A percentile compares a stretch with the other conserved stretches of the same genome.
phyloP scores from a whole-genome alignment of 2,113 vertebrate genomes.

The Clarias magur region DNA sequence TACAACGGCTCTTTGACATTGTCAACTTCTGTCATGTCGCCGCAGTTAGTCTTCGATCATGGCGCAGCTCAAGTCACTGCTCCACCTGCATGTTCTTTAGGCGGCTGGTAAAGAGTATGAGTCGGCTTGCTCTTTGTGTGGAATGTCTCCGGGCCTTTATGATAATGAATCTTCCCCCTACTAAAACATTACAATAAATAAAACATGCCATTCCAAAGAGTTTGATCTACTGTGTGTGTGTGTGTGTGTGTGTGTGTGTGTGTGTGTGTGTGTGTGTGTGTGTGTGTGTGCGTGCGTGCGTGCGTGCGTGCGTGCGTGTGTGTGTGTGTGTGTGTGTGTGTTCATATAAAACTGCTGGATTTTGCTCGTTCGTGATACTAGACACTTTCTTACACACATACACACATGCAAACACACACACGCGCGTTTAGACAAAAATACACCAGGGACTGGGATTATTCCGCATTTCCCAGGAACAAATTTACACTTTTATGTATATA shows the following conservation, averaged over 20 bases:
- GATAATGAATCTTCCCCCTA: conserved; percentile 74
- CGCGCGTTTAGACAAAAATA: conserved; percentile 61
- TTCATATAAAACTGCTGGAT: conserved; percentile 7
- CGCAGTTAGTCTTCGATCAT: conserved; percentile 35
- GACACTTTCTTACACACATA: not conserved
- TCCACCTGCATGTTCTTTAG: conserved; percentile 47
- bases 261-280: conserved; percentile 49
- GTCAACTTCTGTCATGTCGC: conserved; percentile 74
- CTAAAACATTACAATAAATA: conserved; percentile 79
- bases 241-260: conserved; percentile 10
- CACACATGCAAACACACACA: conserved; percentile 4
- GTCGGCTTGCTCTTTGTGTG: conserved; percentile 64
- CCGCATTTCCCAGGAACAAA: conserved; percentile 62
- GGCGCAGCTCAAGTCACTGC: conserved; percentile 24
- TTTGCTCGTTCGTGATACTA: conserved; percentile 15
- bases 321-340: conserved; percentile 17
- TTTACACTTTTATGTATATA: conserved; percentile 71
- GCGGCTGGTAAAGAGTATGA: conserved; percentile 46
- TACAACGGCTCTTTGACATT: conserved; percentile 75
- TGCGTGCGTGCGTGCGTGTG: not conserved
- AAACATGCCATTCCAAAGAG: conserved; percentile 73
- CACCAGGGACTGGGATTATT: conserved; percentile 70
- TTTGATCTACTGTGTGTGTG: conserved; percentile 55
- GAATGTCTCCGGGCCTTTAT: conserved; percentile 79
- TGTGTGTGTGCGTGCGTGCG: conserved; percentile 1